phyloP scores from a whole-genome alignment of 2,797 vertebrate genomes.

The Pangasius larnaudii region DNA sequence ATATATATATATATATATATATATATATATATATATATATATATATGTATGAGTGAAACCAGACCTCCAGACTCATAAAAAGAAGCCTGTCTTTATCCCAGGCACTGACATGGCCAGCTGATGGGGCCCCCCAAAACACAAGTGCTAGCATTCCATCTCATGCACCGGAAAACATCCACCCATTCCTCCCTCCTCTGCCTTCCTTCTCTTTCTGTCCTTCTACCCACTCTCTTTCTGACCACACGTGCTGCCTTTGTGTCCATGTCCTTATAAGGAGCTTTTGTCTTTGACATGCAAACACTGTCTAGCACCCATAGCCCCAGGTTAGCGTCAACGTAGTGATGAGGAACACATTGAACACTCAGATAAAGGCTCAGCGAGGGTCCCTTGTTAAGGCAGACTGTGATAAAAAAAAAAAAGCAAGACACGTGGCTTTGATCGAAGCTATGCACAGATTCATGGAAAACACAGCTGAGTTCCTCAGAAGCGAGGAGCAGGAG shows the following conservation, averaged over 20 bases:
- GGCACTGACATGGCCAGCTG: conserved; percentile 65
- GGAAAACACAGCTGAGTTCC: conserved; percentile 63
- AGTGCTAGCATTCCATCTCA: conserved; percentile 65
- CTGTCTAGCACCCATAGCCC: background rate
- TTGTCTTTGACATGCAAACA: conserved; percentile 39
- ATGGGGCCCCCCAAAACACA: conserved; percentile 57
- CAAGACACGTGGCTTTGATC: conserved; percentile 55
- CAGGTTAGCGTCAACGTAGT: conserved; percentile 23
- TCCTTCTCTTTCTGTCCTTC: conserved; percentile 39
- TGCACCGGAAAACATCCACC: conserved; percentile 58
- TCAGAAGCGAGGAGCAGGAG: conserved; percentile 50
- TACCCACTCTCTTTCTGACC: conserved; percentile 29
- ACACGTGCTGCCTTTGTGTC: conserved; percentile 31
- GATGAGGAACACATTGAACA: conserved; percentile 29
- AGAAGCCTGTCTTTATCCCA: conserved; percentile 61
- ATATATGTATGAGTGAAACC: background rate
- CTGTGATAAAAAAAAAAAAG: conserved; percentile 35
- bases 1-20: too few species aligned
- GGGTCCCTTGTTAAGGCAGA: conserved; percentile 30
- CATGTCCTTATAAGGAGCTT: conserved; percentile 64
- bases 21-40: background rate
- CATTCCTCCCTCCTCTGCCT: conserved; percentile 32
- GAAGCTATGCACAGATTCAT: conserved; percentile 69
- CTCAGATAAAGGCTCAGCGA: conserved; percentile 17
- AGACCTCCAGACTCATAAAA: conserved; percentile 55